These are phyloP conservation scores for Spea multiplicata DNA, from an alignment of 2,113 vertebrate species.

Conservation along the genomic window DNA sequence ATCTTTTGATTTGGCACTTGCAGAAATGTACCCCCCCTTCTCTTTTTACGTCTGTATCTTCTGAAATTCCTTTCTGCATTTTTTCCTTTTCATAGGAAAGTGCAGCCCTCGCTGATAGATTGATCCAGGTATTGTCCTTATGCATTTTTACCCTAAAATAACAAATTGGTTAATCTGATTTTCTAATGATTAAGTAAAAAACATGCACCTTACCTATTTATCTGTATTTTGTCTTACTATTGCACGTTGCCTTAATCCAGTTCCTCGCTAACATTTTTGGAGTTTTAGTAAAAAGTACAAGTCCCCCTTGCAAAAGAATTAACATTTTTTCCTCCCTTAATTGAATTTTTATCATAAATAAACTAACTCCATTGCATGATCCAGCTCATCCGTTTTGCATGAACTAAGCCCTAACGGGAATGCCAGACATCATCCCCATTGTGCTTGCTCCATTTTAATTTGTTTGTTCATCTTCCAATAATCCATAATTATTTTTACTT, in stretches of 20 bases:
- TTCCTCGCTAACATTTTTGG: slow-evolving; percentile 59
- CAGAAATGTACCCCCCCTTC: slow-evolving; percentile 50
- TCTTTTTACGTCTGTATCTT: slow-evolving; percentile 65
- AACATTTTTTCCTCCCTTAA: slow-evolving; percentile 52
- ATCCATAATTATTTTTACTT: slow-evolving; percentile 47
- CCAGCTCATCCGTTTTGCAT: slow-evolving; percentile 69
- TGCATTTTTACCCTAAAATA: slow-evolving; percentile 60
- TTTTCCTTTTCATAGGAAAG: slow-evolving; percentile 98
- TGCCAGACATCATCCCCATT: slow-evolving; percentile 48
- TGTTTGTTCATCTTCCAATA: slow-evolving; percentile 35
- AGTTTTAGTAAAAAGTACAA: slow-evolving; percentile 52
- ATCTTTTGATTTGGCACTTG: too few relatives aligned
- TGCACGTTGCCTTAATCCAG: slow-evolving; percentile 60
- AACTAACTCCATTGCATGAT: slow-evolving; percentile 50
- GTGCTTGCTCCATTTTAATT: slow-evolving; percentile 55
- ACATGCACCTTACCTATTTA: background rate
- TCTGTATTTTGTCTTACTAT: slow-evolving; percentile 1
- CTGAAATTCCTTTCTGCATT: slow-evolving; percentile 82
- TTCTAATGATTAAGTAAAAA: slow-evolving; percentile 39
- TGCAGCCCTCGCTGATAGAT: slow-evolving; percentile 99
- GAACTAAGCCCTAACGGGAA: slow-evolving; percentile 59
- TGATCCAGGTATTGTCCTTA: slow-evolving; percentile 96
- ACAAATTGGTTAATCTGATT: slow-evolving; percentile 50
- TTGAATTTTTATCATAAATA: slow-evolving; percentile 24
- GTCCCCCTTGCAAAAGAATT: slow-evolving; percentile 55